A percentile compares a stretch with the other conserved stretches of the same genome.
phyloP scores from a whole-genome alignment of 2,113 vertebrate genomes.

The Brachypodius melanocephalos region DNA sequence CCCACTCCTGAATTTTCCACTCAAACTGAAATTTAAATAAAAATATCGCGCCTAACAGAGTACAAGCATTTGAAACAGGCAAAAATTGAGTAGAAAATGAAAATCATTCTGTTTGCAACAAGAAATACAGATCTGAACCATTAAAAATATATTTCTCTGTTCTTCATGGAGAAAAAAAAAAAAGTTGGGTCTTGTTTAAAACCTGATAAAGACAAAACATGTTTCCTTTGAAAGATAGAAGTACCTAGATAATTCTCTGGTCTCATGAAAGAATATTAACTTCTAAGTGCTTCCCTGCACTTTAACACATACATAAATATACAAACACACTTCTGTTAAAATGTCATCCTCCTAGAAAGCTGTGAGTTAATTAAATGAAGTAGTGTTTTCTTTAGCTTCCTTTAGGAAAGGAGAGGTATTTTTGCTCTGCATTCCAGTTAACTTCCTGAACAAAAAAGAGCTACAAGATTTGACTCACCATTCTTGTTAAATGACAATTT shows the following conservation, averaged over 20 bases:
- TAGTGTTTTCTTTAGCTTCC: background rate
- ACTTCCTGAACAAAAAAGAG: background rate
- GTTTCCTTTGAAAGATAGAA: background rate
- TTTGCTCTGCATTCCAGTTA: background rate
- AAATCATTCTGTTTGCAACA: background rate
- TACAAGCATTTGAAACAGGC: background rate
- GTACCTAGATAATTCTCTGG: background rate
- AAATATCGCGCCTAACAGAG: background rate
- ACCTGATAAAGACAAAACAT: background rate
- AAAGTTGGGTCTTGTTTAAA: background rate
- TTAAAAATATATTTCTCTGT: background rate
- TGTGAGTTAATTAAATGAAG: background rate
- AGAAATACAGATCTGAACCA: background rate
- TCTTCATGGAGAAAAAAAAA: background rate
- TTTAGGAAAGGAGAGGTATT: background rate
- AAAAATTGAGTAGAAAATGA: background rate
- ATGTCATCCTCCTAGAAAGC: background rate
- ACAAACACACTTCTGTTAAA: background rate
- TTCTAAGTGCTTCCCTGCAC: background rate
- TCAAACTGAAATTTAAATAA: slow-evolving; percentile 2
- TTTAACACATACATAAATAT: background rate
- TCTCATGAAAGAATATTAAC: background rate
- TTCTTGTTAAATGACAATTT: background rate
- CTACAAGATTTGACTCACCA: background rate
- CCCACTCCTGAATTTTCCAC: background rate